Evolutionary conservation across 2,797 vertebrate genomes (phyloP).

Genomic region (Caiman crocodilus): DNA sequence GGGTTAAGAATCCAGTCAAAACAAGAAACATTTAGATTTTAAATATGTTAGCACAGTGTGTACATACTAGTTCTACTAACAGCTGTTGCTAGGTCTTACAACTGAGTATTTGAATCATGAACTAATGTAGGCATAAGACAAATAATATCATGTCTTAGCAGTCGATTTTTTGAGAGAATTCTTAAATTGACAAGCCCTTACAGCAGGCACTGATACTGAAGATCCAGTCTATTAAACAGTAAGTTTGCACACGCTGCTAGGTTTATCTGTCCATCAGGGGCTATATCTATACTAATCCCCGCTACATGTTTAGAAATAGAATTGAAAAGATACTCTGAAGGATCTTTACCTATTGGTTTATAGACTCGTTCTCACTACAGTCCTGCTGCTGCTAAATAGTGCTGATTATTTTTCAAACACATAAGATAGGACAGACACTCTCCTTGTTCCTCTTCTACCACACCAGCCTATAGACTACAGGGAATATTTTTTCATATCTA

Average conservation of each 20-base stretch:
- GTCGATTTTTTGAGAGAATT: not conserved
- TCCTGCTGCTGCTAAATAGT: slow-evolving; percentile 24
- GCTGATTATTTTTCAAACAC: slow-evolving; percentile 67
- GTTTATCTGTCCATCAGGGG: slow-evolving; percentile 48
- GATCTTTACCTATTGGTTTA: slow-evolving; percentile 56
- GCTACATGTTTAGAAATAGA: slow-evolving; percentile 51
- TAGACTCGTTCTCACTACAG: slow-evolving; percentile 30
- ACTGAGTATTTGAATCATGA: not conserved
- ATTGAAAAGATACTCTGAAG: slow-evolving; percentile 49
- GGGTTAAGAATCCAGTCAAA: not conserved
- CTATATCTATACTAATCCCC: slow-evolving; percentile 62
- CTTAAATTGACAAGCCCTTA: slow-evolving; percentile 40
- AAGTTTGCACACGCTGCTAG: slow-evolving; percentile 31
- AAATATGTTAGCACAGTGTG: not conserved
- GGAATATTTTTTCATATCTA: not conserved
- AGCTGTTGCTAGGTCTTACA: not conserved
- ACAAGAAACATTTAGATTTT: not conserved
- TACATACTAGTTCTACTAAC: not conserved
- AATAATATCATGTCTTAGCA: not conserved
- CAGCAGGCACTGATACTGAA: slow-evolving; percentile 1
- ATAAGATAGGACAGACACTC: not conserved
- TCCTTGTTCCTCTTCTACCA: not conserved
- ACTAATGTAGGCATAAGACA: not conserved
- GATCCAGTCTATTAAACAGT: slow-evolving; percentile 60
- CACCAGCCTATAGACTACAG: not conserved